Evolutionary conservation across 1,140 invertebrate species (phyloP), one percentile per base, ranked within the genome.

Genomic region (Phortica variegata): DNA sequence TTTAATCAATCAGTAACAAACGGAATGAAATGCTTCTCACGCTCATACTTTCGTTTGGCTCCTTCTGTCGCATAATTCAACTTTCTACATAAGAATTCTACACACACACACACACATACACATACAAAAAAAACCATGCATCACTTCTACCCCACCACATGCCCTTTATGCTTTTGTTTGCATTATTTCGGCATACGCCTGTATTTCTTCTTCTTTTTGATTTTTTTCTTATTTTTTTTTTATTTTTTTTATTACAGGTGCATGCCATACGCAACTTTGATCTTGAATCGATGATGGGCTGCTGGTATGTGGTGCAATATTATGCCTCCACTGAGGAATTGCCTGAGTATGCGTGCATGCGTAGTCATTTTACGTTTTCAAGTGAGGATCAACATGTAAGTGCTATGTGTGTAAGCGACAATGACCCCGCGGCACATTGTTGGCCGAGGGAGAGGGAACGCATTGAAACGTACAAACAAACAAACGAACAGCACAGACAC

Each of bases 291-390:
- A 75, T 92, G 77, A 77, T 90, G 47, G 89, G 89, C 13, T 79
- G 80, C 32, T 93, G 90, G 89, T 89, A 84, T 74, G 85, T 91
- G 15, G 85, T 91, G 2, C 87, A 91, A 63, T 92, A 91, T 76
- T 93, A 91, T 58, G 89, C 89, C 0, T 91, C 88, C 65, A 88
- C 87, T 2, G 89, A 92, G 76, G 89, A 91, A 77, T 85, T 86
- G 6, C 77, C 89, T 0, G 82, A 84, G 2, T 93, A 92, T 61
- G 82, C 87, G 61, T 93, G 90, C 59, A 92, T 93, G 90, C 76
- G 84, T 52, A 85, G 87, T 8, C 85, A 88, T 37, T 85, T 93
- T 41, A 84, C 83, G 3, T 79, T 75, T 20, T 65, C 69, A 26
- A 59, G 46, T 12, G 65, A 72, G 17, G 68, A 74, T 50, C 60